phyloP scores from a whole-genome alignment of 2,797 vertebrate species.

The Botia kubotai region DNA sequence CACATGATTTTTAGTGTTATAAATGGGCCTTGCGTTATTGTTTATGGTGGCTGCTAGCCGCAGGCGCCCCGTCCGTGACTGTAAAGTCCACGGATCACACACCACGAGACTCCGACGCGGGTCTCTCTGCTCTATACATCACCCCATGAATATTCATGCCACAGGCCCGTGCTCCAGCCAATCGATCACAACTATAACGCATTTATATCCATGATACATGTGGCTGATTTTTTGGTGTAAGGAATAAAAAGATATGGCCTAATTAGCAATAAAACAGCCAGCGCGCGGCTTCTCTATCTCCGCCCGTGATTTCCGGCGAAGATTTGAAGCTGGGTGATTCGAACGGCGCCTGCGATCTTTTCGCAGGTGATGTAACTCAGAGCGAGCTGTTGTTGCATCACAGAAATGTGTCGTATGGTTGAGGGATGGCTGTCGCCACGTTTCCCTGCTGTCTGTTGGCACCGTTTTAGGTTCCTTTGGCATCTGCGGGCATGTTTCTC shows the following conservation, averaged over 20 bases:
- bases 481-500: conserved; percentile 56
- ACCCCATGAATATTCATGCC: conserved; percentile 64
- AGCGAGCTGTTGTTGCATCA: conserved; percentile 48
- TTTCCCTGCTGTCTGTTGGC: conserved; percentile 52
- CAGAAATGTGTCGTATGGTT: conserved; percentile 31
- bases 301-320: not conserved
- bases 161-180: conserved; percentile 53
- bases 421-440: conserved; percentile 54
- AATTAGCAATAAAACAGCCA: conserved; percentile 62
- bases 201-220: conserved; percentile 62
- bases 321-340: conserved; percentile 27
- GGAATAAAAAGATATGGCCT: conserved; percentile 61
- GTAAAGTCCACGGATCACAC: conserved; percentile 60
- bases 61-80: conserved; percentile 60
- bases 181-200: conserved; percentile 57
- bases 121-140: conserved; percentile 48
- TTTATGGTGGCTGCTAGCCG: conserved; percentile 63
- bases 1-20: conserved; percentile 62
- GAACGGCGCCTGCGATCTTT: conserved; percentile 21
- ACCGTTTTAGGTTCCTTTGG: conserved; percentile 52
- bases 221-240: conserved; percentile 59
- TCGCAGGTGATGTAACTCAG: conserved; percentile 58
- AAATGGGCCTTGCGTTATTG: conserved; percentile 63
- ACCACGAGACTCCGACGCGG: conserved; percentile 39
- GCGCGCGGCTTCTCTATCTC: not conserved